Conservation (phyloP, 92 coral and sea anemone species). For the Scolanthus callimorphus region DNA sequence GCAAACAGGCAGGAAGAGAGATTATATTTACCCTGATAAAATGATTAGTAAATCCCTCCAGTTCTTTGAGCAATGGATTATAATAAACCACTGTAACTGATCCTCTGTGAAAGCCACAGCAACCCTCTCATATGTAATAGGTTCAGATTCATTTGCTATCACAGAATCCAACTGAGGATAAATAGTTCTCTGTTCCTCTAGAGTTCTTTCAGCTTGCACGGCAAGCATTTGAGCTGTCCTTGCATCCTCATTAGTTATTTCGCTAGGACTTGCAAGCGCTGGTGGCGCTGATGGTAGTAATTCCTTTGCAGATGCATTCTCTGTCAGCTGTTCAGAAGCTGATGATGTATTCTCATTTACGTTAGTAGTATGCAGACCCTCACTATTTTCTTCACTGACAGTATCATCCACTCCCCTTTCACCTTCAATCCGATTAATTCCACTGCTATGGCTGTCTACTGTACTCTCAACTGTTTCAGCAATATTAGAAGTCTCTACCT, state of each 20-base stretch:
- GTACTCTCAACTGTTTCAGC: too few relatives aligned
- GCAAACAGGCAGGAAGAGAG: too few relatives aligned
- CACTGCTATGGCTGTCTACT: too few relatives aligned
- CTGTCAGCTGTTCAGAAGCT: too few relatives aligned
- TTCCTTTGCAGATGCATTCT: too few relatives aligned
- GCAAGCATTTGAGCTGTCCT: background rate
- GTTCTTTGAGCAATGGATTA: slow-evolving; percentile 78
- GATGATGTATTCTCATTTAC: too few relatives aligned
- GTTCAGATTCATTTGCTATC: background rate
- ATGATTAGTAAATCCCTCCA: slow-evolving; percentile 81
- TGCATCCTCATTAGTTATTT: background rate
- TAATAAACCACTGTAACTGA: slow-evolving; percentile 73
- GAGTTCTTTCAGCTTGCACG: background rate
- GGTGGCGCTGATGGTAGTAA: too few relatives aligned
- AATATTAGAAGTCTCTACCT: too few relatives aligned
- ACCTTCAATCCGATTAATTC: too few relatives aligned
- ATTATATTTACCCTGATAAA: slow-evolving; percentile 89
- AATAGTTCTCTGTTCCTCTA: slow-evolving; percentile 7
- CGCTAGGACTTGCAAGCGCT: background rate
- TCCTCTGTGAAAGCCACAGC: slow-evolving; percentile 87
- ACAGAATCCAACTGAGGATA: slow-evolving; percentile 8
- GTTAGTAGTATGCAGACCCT: too few relatives aligned
- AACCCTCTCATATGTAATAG: slow-evolving; percentile 17
- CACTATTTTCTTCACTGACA: too few relatives aligned
- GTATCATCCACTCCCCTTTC: too few relatives aligned